Evolutionary conservation across 2,113 vertebrate species (phyloP).

Genomic region (Camelus dromedarius): DNA sequence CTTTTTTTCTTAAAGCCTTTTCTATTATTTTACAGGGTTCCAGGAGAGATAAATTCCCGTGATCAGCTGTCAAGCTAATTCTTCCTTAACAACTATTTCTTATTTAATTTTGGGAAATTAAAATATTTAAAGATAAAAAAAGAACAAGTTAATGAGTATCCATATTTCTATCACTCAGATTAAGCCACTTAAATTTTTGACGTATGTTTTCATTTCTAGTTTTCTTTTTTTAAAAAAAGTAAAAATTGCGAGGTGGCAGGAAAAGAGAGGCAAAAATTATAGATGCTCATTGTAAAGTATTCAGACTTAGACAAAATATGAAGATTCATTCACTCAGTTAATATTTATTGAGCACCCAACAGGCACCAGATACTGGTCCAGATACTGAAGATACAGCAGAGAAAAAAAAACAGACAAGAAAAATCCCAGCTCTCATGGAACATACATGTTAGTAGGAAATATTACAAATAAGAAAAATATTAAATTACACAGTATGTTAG

Average conservation of each 20-base stretch:
- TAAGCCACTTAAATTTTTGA: not conserved
- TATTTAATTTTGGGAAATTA: not conserved
- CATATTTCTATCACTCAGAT: not conserved
- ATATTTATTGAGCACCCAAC: not conserved
- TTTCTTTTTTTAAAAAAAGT: not conserved
- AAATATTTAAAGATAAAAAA: conserved; percentile 35
- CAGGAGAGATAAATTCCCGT: not conserved
- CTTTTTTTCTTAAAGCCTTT: not conserved
- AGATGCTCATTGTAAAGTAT: not conserved
- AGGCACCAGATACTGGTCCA: not conserved
- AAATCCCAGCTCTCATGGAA: not conserved
- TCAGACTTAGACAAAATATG: not conserved
- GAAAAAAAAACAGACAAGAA: not conserved
- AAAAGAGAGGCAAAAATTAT: not conserved
- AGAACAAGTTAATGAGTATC: not conserved
- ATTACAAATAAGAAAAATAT: not conserved
- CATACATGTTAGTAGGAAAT: not conserved
- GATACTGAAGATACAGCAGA: not conserved
- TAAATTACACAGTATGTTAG: not conserved
- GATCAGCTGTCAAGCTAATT: not conserved
- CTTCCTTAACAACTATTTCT: not conserved
- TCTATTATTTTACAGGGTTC: not conserved
- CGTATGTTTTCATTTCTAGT: not conserved
- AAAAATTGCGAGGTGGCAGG: not conserved
- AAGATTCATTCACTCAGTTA: not conserved